Conservation (phyloP, 2,797 vertebrate genomes). For the Lepus oiostolus region DNA sequence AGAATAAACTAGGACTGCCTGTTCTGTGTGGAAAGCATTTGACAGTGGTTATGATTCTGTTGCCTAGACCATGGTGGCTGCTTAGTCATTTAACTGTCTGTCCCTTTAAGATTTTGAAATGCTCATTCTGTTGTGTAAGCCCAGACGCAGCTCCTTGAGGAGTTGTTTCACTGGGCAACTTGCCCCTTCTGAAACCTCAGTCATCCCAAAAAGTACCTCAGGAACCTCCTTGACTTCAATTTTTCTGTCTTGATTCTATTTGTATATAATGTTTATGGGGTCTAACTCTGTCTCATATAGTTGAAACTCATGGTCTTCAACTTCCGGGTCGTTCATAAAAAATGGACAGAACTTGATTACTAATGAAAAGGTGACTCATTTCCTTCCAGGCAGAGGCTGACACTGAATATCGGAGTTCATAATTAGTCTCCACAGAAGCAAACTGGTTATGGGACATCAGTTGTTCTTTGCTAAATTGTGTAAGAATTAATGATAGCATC, state of each 20-base stretch:
- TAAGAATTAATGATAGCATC: conserved; percentile 7
- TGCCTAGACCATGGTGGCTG: neutral
- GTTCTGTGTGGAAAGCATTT: conserved; percentile 66
- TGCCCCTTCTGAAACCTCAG: conserved; percentile 65
- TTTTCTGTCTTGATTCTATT: conserved; percentile 43
- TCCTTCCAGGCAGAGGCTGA: conserved; percentile 76
- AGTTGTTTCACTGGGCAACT: conserved; percentile 60
- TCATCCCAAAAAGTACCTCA: conserved; percentile 66
- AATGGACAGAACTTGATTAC: conserved; percentile 66
- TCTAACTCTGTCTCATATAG: conserved; percentile 54
- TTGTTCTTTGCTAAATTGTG: conserved; percentile 33
- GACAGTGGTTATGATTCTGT: conserved; percentile 52
- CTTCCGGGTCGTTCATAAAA: conserved; percentile 73
- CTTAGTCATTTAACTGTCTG: conserved; percentile 43
- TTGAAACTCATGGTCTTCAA: conserved; percentile 51
- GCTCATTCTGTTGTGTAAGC: conserved; percentile 61
- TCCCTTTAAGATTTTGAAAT: conserved; percentile 79
- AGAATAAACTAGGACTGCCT: conserved; percentile 61
- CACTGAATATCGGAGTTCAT: conserved; percentile 52
- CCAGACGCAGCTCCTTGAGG: conserved; percentile 53
- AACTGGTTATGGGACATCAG: conserved; percentile 23
- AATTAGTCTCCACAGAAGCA: conserved; percentile 14
- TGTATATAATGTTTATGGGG: conserved; percentile 59
- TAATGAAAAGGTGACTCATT: conserved; percentile 80
- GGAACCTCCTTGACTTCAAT: conserved; percentile 25